phyloP scores from a whole-genome alignment of 1,140 invertebrate species.

The Marisa cornuarietis region DNA sequence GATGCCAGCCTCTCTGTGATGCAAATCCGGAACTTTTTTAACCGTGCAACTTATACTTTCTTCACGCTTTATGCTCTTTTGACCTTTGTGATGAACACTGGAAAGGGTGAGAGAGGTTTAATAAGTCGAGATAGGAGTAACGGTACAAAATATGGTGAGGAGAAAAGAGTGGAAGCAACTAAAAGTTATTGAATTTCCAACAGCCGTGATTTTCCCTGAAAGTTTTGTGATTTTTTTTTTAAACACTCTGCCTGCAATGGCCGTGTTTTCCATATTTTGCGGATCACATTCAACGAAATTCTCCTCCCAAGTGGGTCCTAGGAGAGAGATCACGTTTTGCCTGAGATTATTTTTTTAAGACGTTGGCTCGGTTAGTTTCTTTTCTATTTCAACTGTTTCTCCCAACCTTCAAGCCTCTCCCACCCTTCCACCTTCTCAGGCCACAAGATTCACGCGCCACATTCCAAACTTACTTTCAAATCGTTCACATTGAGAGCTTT shows the following conservation, averaged over 20 bases:
- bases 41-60: not conserved
- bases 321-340: not conserved
- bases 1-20: not conserved
- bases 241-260: not conserved
- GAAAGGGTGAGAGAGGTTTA: conserved; percentile 1
- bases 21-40: not conserved
- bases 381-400: not conserved
- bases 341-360: not conserved
- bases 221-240: not conserved
- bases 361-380: not conserved
- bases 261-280: not conserved
- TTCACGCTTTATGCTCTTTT: not conserved
- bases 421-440: no score
- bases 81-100: not conserved
- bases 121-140: not conserved
- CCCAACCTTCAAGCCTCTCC: not conserved
- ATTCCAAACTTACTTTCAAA: no score
- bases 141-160: not conserved
- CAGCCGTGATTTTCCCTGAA: not conserved
- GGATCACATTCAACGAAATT: not conserved
- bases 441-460: no score
- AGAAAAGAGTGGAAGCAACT: not conserved
- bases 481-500: no score
- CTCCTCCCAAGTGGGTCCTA: not conserved
- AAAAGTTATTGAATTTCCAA: not conserved